Base-by-base conservation (phyloP, 1,140 invertebrate species). In the Tenebrio molitor region DNA sequence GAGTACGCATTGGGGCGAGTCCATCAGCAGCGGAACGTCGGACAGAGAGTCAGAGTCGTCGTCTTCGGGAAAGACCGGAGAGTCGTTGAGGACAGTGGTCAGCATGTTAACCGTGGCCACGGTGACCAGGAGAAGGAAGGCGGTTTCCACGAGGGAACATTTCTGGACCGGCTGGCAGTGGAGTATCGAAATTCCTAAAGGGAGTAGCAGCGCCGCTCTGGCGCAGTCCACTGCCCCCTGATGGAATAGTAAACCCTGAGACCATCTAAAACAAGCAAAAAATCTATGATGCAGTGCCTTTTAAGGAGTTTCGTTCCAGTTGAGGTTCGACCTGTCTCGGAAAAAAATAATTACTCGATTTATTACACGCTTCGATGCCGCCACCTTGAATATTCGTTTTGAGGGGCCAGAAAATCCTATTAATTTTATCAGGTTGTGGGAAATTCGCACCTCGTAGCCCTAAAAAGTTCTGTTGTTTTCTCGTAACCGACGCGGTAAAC, bases 41-140 rank as follows among this genome's bases (percentile, higher is more conserved):
- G 73, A 73, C 1, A 89, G 89, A 10, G 86, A 86, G 72, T 91
- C 90, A 65, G 90, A 90, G 73, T 91, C 89, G 74, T 92, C 91
- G 76, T 91, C 91, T 74, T 92, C 91, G 0, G 93, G 93, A 80
- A 95, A 92, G 44, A 95, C 91, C 3, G 94, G 94, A 53, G 93
- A 94, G 83, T 96, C 94, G 84, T 96, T 96, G 39, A 96, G 87
- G 0, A 96, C 91, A 10, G 94, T 94, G 10, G 94, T 96, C 72
- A 96, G 87, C 89, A 96, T 93, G 84, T 96, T 96, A 78, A 96
- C 93, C 0, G 93, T 95, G 12, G 94, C 94, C 15, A 95, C 93
- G 21, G 94, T 96, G 70, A 96, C 87, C 71, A 97, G 85, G 62
- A 97, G 87, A 0, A 97, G 87, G 82, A 96, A 97, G 5, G 93